phyloP scores from a whole-genome alignment of 2,113 vertebrate species.

The Coryphaenoides rupestris region DNA sequence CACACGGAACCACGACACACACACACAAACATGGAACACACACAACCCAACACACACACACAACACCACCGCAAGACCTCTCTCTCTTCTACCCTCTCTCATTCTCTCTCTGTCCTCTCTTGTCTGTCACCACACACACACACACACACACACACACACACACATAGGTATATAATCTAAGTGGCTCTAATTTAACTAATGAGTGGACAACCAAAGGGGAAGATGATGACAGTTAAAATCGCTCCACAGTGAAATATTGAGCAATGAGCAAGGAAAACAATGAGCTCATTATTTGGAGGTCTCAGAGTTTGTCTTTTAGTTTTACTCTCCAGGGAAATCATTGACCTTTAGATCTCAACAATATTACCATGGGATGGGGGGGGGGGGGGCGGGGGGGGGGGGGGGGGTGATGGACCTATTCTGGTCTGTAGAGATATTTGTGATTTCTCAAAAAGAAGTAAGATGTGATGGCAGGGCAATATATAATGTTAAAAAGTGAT shows the following conservation, averaged over 20 bases:
- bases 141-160: constrained; percentile 24
- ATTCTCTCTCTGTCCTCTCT: no score
- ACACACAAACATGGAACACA: neutral
- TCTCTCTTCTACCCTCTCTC: no score
- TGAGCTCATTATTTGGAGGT: constrained; percentile 28
- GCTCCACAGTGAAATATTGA: constrained; percentile 62
- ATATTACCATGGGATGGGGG: no score
- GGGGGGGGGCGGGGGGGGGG: no score
- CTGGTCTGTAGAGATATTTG: no score
- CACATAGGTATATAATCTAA: constrained; percentile 45
- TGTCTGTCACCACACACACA: constrained; percentile 16
- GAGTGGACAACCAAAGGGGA: constrained; percentile 71
- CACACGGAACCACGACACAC: no score
- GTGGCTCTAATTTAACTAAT: constrained; percentile 79
- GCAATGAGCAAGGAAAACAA: constrained; percentile 39
- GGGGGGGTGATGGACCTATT: no score
- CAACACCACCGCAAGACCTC: no score
- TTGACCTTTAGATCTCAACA: no score
- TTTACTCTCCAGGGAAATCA: neutral
- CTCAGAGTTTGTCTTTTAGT: no score
- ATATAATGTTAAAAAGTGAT: neutral
- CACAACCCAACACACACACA: constrained; percentile 34
- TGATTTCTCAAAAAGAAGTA: no score
- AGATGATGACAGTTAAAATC: constrained; percentile 75
- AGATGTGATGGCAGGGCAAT: no score